Evolutionary conservation across 2,113 vertebrate genomes (phyloP), one percentile per base, ranked within the genome.

Genomic region (Caretta caretta): DNA sequence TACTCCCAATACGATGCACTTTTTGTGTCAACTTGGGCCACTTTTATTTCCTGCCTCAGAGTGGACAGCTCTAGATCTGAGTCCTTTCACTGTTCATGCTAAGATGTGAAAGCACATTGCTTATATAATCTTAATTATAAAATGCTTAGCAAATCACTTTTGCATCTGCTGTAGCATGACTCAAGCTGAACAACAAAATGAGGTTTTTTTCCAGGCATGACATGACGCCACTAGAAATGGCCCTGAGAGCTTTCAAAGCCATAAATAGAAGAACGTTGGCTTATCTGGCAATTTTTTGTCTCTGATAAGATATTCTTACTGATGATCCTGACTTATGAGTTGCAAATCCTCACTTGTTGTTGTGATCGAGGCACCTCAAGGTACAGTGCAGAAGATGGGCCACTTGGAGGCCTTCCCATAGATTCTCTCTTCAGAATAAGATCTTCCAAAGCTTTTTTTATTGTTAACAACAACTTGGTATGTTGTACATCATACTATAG

Each of bases 71-170:
- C 72, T 89, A 82, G 79, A 93, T 38, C 24, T 59, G 54, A 78
- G 46, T 25, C 48, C 35, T 75, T 57, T 56, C 90, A 59, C 78
- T 75, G 65, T 80, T 83, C 11, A 88, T 86, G 85, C 83, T 93
- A 94, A 54, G 87, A 95, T 1, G 49, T 96, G 83, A 91, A 95
- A 96, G 79, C 85, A 90, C 90, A 96, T 95, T 96, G 85, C 78
- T 94, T 94, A 90, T 76, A 90, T 89, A 96, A 95, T 95, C 82
- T 16, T 84, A 88, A 92, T 29, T 78, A 92, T 85, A 89, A 96
- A 97, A 93, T 87, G 96, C 75, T 93, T 85, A 96, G 90, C 94
- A 97, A 97, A 89, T 83, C 96, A 94, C 80, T 97, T 88, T 75
- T 6, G 80, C 86, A 94, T 75, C 83, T 87, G 87, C 84, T 25